Evolutionary conservation across 2,113 vertebrate species (phyloP).

Genomic region (Ariopsis seemanni): DNA sequence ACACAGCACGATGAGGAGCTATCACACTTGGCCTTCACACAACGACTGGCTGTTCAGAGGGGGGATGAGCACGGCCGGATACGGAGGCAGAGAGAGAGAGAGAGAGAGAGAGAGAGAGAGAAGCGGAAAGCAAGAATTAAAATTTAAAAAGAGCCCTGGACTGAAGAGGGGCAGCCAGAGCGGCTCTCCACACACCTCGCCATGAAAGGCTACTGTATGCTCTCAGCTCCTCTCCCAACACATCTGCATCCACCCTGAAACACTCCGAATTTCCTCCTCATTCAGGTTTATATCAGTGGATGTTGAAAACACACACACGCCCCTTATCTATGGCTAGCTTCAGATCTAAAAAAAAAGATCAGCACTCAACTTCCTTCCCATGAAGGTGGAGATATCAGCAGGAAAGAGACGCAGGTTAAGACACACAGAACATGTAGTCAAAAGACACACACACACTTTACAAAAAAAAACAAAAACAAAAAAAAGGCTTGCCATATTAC

Average conservation of each 20-base stretch:
- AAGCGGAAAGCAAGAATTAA: conserved; percentile 58
- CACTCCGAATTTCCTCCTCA: conserved; percentile 22
- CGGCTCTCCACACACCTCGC: conserved; percentile 9
- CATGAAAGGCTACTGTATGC: conserved; percentile 55
- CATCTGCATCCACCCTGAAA: conserved; percentile 56
- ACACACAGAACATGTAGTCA: not conserved
- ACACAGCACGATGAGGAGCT: conserved; percentile 14
- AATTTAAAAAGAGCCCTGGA: conserved; percentile 60
- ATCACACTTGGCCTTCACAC: conserved; percentile 53
- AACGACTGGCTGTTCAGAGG: conserved; percentile 57
- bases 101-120: conserved; percentile 37
- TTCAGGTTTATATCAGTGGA: not conserved
- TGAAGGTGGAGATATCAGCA: conserved; percentile 10
- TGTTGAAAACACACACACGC: not conserved
- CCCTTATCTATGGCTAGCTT: not conserved
- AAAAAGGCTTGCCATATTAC: not conserved
- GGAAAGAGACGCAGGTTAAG: not conserved
- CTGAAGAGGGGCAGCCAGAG: conserved; percentile 45
- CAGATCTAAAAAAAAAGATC: conserved; percentile 13
- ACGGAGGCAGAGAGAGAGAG: conserved; percentile 33
- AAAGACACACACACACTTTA: not conserved
- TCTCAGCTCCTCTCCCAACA: conserved; percentile 36
- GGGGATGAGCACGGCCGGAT: conserved; percentile 39
- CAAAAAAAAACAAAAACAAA: not conserved
- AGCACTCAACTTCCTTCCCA: conserved; percentile 15